Conservation (phyloP, 1,140 invertebrate genomes). For the Ceratitis capitata region DNA sequence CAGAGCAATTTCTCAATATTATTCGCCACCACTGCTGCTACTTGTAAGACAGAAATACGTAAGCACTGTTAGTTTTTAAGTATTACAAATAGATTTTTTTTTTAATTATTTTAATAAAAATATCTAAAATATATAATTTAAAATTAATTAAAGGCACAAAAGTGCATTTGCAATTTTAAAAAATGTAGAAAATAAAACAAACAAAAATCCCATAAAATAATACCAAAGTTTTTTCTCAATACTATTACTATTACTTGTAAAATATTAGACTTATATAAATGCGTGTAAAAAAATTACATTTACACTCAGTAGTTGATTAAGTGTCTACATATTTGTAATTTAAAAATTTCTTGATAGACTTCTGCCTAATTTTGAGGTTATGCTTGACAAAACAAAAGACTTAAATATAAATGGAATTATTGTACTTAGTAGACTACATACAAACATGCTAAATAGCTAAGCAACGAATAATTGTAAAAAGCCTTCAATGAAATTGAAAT, state of each 20-base stretch:
- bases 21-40: background rate
- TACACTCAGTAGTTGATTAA: background rate
- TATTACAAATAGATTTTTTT: background rate
- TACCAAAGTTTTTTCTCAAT: conserved; percentile 29
- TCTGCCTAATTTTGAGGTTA: conserved; percentile 37
- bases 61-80: background rate
- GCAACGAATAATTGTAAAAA: conserved; percentile 35
- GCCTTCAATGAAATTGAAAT: conserved; percentile 28
- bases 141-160: background rate
- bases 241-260: background rate
- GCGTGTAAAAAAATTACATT: background rate
- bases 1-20: background rate
- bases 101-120: background rate
- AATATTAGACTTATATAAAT: background rate
- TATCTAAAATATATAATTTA: background rate
- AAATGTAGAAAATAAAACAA: no score
- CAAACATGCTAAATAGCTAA: background rate
- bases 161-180: background rate
- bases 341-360: background rate
- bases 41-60: background rate
- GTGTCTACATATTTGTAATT: background rate
- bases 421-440: background rate
- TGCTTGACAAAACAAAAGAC: conserved; percentile 38
- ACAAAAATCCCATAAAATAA: conserved; percentile 1
- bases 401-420: background rate